Evolutionary conservation across 2,113 vertebrate genomes (phyloP).

Genomic region (Tetrax tetrax): DNA sequence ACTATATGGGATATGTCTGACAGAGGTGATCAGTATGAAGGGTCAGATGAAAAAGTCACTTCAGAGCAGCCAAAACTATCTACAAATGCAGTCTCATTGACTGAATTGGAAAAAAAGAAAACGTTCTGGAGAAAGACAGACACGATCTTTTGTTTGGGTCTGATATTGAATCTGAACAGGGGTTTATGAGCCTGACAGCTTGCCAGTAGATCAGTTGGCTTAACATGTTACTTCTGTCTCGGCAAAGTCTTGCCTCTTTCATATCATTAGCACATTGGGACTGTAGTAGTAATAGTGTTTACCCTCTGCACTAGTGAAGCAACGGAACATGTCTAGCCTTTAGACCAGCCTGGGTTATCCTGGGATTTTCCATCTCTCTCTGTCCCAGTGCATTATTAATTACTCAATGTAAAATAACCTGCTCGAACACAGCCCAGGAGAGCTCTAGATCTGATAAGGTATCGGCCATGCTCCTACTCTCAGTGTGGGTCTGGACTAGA

Average conservation of each 20-base stretch:
- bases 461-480: background rate
- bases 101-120: background rate
- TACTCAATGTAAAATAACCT: background rate
- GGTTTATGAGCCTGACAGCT: background rate
- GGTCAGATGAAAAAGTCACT: background rate
- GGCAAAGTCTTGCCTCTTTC: background rate
- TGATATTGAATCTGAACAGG: background rate
- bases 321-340: background rate
- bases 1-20: background rate
- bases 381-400: background rate
- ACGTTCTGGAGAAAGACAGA: background rate
- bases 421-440: background rate
- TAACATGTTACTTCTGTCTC: background rate
- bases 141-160: background rate
- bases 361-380: background rate
- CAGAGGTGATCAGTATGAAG: background rate
- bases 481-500: background rate
- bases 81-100: background rate
- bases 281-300: background rate
- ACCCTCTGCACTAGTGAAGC: background rate
- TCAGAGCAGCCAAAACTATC: background rate
- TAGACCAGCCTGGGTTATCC: background rate
- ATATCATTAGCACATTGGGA: background rate
- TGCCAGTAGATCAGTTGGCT: background rate
- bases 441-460: background rate